Base-by-base conservation (phyloP, 2,888 invertebrate genomes). In the Exephanes ischioxanthus region DNA sequence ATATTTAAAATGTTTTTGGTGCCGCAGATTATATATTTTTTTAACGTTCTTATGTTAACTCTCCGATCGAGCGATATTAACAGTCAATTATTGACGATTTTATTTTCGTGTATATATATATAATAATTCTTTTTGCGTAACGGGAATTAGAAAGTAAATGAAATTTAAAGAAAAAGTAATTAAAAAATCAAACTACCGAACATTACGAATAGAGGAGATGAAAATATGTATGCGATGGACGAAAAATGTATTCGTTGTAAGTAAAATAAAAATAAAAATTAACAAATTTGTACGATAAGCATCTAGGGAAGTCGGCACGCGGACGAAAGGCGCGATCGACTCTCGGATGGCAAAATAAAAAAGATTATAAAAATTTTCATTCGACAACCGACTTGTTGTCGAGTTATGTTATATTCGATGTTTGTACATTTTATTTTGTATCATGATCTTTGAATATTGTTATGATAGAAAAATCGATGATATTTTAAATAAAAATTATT, bases 361-460 rank as follows among this genome's bases (percentile, higher is more conserved):
- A 66, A 22, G 61, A 78, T 45, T 80, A 71, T 51, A 67, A 73
- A 75, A n/a, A 75, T 16, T 80, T 84, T 63, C 80, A 84, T 83
- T 82, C 66, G 83, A 85, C 75, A 85, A 85, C 55, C 82, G 83
- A 87, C 86, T 86, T 84, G 88, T 87, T 87, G 86, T 88, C 83
- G 86, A 85, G 88, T 88, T 81, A 87, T 83, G 75, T 33, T 68
- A 78, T 88, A 87, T 86, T 73, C 48, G 66, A 87, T 77, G 88
- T 87, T 87, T 87, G 87, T 89, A 88, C 72, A 88, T 89, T 89
- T 86, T 86, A 86, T 85, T 86, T 86, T 84, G 55, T 85, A 87
- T 83, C 72, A 76, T 71, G 53, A 80, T 86, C 53, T 83, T 83
- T 82, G 58, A 61, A 84, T 85, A 80, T 83, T 86, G 81, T 83